phyloP scores from a whole-genome alignment of 2,888 invertebrate genomes.

The Rotaria magnacalcarata region DNA sequence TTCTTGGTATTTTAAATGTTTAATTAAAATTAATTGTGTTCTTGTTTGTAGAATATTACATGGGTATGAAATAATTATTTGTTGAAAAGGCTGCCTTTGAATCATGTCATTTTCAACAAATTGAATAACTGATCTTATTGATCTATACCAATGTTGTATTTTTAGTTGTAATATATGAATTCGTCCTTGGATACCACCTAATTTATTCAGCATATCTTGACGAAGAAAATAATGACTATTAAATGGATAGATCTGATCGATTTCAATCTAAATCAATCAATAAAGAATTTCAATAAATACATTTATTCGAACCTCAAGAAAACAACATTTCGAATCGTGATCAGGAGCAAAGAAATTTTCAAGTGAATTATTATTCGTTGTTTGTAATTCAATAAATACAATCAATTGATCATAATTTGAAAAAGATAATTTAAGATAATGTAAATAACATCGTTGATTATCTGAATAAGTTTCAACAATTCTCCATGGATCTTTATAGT shows the following conservation, averaged over 20 bases:
- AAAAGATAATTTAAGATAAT: background rate
- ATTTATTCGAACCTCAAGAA: background rate
- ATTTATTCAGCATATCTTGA: background rate
- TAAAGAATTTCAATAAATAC: background rate
- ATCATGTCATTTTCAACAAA: background rate
- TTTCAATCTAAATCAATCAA: background rate
- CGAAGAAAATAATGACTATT: background rate
- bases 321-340: background rate
- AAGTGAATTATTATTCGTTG: background rate
- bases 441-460: background rate
- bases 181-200: background rate
- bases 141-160: background rate
- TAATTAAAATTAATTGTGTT: background rate
- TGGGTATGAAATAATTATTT: background rate
- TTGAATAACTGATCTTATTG: background rate
- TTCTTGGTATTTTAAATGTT: background rate
- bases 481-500: background rate
- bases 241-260: background rate
- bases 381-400: conserved; percentile 5
- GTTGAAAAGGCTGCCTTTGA: background rate
- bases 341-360: background rate
- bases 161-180: background rate
- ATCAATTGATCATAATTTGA: background rate
- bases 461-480: background rate
- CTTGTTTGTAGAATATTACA: background rate